A percentile compares a stretch with the other conserved stretches of the same genome.
phyloP scores from a whole-genome alignment of 2,113 vertebrate species.

The Clarias batrachus region DNA sequence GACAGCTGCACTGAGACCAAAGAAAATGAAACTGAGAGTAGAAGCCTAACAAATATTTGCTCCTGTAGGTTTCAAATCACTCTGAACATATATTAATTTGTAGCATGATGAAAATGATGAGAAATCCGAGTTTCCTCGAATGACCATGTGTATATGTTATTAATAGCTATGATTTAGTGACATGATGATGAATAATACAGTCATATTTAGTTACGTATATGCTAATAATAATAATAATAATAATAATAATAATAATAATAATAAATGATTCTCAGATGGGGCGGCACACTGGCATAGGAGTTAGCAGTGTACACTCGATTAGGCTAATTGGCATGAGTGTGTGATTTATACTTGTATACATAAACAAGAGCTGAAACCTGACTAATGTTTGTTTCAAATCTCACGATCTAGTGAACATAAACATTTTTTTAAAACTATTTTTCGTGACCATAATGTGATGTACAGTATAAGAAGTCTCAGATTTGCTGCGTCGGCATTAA shows the following conservation, averaged over 20 bases:
- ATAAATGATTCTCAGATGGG: too few species aligned
- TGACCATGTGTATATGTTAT: slow-evolving; percentile 17
- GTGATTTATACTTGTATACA: too few species aligned
- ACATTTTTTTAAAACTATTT: neutral
- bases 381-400: too few species aligned
- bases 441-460: neutral
- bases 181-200: neutral
- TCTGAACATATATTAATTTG: neutral
- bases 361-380: too few species aligned
- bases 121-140: neutral
- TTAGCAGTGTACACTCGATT: too few species aligned
- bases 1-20: slow-evolving; percentile 20
- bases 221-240: too few species aligned
- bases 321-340: too few species aligned
- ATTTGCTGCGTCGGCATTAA: neutral
- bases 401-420: neutral
- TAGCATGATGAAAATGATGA: neutral
- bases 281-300: too few species aligned
- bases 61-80: slow-evolving; percentile 7
- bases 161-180: slow-evolving; percentile 29
- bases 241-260: too few species aligned
- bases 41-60: neutral
- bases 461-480: neutral
- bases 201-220: too few species aligned
- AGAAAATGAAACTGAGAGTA: neutral